Conservation (phyloP, 2,888 invertebrate species). For the Epistrophella euchroma region DNA sequence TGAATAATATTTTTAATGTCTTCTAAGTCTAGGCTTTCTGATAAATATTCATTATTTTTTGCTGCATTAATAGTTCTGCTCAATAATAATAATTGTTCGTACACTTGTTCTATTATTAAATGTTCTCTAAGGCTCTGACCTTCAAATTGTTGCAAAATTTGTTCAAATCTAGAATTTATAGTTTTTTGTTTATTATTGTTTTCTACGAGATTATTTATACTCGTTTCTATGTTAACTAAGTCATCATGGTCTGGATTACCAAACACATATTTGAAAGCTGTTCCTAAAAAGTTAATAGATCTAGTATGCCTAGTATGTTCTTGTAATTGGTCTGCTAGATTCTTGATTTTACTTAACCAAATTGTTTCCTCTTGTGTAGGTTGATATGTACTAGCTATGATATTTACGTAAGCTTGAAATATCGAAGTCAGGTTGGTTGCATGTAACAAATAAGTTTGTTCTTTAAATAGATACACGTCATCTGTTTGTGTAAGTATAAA, state of each 20-base stretch:
- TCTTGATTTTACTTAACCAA: conserved; percentile 16
- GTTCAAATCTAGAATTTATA: conserved; percentile 23
- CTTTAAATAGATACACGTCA: too few species aligned
- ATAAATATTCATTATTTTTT: conserved; percentile 11
- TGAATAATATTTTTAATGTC: conserved; percentile 17
- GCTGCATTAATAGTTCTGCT: conserved; percentile 23
- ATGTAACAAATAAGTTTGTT: too few species aligned
- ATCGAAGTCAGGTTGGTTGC: too few species aligned
- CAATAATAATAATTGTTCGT: conserved; percentile 14
- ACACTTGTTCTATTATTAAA: conserved; percentile 12
- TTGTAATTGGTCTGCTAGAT: conserved; percentile 11
- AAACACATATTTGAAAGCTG: conserved; percentile 23
- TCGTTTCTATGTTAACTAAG: conserved; percentile 21
- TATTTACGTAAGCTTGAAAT: too few species aligned
- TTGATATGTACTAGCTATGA: too few species aligned
- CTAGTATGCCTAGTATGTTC: conserved; percentile 11
- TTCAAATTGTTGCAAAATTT: conserved; percentile 23
- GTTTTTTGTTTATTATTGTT: conserved; percentile 25
- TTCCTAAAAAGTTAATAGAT: conserved; percentile 19
- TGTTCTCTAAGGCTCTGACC: conserved; percentile 20
- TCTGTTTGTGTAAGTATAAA: background rate
- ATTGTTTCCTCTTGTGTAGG: conserved; percentile 4
- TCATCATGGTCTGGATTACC: conserved; percentile 17
- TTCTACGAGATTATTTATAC: conserved; percentile 16
- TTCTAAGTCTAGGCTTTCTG: conserved; percentile 2